These are phyloP conservation scores for Drosophila histrio DNA, from an alignment of 2,888 invertebrate species.

Conservation along the genomic window DNA sequence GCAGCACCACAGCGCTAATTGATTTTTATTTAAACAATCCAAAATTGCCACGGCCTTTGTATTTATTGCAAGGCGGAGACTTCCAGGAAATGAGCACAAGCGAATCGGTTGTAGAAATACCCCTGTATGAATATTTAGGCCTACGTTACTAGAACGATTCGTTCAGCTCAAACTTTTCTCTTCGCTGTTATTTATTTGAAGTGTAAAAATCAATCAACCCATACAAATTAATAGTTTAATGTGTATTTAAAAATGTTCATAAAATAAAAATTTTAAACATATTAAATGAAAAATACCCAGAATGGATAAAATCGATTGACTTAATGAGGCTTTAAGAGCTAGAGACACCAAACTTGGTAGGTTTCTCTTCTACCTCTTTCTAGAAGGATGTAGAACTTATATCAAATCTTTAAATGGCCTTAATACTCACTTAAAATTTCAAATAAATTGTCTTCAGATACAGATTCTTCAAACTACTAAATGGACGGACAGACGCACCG, in stretches of 20 bases:
- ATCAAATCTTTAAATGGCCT: no score
- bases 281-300: no score
- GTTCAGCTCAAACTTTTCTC: not conserved
- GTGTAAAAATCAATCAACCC: not conserved
- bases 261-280: no score
- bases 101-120: slow-evolving; percentile 65
- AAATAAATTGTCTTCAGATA: no score
- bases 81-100: slow-evolving; percentile 64
- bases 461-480: no score
- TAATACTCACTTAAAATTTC: no score
- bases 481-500: no score
- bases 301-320: no score
- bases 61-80: slow-evolving; percentile 74
- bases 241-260: not conserved
- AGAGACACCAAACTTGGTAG: no score
- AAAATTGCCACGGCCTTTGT: slow-evolving; percentile 74
- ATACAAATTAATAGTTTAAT: not conserved
- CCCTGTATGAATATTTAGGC: slow-evolving; percentile 81
- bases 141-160: slow-evolving; percentile 64
- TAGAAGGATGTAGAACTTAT: no score
- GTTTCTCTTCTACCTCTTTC: no score
- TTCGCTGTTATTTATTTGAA: not conserved
- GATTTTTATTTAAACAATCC: slow-evolving; percentile 80
- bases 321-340: no score
- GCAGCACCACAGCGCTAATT: slow-evolving; percentile 80